Base-by-base conservation (phyloP, 2,797 vertebrate genomes). In the Enteromius afrohamiltoni region DNA sequence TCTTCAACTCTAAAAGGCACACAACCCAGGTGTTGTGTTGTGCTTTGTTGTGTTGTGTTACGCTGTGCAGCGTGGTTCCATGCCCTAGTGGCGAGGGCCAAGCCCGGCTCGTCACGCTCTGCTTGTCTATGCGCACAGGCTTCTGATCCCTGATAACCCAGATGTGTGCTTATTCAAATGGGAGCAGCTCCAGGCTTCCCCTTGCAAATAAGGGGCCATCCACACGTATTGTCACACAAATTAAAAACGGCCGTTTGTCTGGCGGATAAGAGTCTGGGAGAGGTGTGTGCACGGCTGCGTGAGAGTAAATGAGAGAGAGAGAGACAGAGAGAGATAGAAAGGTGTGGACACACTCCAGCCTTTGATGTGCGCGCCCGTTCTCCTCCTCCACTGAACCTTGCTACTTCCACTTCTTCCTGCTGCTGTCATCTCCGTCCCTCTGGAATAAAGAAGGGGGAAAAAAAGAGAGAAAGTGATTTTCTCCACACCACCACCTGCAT, bases 151-250 rank as follows among this genome's bases (percentile, higher is more conserved):
- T 89, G 92, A 93, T 93, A 93, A 93, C 92, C 92, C 89, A 87
- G 89, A 92, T 94, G 93, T 93, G 92, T 92, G 91, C 91, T 92
- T 93, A 95, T 94, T 93, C 94, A 95, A 95, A 95, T 94, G 91
- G 93, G 80, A 88, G 90, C 88, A 89, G 93, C 92, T 92, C 88
- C 51, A 90, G 93, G 93, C 93, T 91, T 89, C 91, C 91, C 92
- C 92, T 94, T 94, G 94, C 94, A 95, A 95, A 95, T 94, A 91
- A 94, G 93, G 89, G 92, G 87, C 92, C 91, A 91, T 93, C 89
- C 91, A 65, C 85, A 79, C 82, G 86, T 90, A 93, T 94, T 93
- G 93, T 94, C 93, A 94, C 92, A 93, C 94, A 95, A 94, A 95
- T 95, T 92, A 93, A 91, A 90, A 95, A 95, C 92, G 89, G 91